phyloP scores from a whole-genome alignment of 2,113 vertebrate species.

The Philantomba maxwellii region DNA sequence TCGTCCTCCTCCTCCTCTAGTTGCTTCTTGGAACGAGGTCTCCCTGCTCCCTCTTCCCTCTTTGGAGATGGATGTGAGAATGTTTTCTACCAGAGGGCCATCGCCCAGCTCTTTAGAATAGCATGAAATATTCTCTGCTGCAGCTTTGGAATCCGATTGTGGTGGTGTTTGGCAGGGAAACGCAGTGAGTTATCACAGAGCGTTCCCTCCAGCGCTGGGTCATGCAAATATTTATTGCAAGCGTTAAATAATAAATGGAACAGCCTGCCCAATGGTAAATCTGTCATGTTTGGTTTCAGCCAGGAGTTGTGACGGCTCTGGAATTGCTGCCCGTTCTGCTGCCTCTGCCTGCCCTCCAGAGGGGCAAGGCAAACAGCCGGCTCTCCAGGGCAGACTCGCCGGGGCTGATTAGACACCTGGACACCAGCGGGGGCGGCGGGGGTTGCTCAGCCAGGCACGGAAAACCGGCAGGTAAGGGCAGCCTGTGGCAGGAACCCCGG shows the following conservation, averaged over 20 bases:
- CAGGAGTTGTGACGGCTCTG: slow-evolving; percentile 26
- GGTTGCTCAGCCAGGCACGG: neutral
- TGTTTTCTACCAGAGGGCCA: neutral
- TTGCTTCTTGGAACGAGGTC: neutral
- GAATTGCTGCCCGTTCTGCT: neutral
- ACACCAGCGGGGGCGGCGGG: neutral
- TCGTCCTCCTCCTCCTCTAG: neutral
- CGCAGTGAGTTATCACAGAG: slow-evolving; percentile 62
- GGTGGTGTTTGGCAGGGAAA: slow-evolving; percentile 63
- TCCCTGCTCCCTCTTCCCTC: neutral
- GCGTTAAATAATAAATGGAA: slow-evolving; percentile 78
- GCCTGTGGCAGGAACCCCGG: accelerated
- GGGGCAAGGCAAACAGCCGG: neutral
- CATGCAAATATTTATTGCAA: slow-evolving; percentile 80
- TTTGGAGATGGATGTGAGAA: neutral
- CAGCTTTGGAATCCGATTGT: slow-evolving; percentile 47
- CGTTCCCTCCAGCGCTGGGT: slow-evolving; percentile 65
- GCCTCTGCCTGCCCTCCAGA: slow-evolving; percentile 1
- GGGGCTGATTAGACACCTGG: neutral
- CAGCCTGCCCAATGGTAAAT: slow-evolving; percentile 69
- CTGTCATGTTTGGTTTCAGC: slow-evolving; percentile 74
- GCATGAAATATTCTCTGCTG: neutral
- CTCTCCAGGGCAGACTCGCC: neutral
- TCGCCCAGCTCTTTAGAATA: neutral
- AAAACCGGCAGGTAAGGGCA: neutral